phyloP scores from a whole-genome alignment of 2,797 vertebrate species.

The Synanceia verrucosa region DNA sequence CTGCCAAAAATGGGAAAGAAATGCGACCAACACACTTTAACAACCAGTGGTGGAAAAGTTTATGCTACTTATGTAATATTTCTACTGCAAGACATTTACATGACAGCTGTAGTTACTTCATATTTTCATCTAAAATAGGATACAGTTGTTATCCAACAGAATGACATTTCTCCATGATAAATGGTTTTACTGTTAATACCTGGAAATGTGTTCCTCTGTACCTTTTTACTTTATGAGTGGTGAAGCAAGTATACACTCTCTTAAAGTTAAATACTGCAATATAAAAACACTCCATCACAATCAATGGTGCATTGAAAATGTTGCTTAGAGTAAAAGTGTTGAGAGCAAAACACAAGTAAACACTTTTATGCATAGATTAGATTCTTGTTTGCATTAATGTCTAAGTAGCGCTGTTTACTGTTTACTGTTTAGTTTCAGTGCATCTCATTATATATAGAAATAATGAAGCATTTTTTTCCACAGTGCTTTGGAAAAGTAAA shows the following conservation, averaged over 20 bases:
- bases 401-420: too few relatives aligned
- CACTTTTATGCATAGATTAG: too few relatives aligned
- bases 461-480: too few relatives aligned
- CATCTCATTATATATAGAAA: too few relatives aligned
- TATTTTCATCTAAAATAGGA: background rate
- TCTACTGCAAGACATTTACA: background rate
- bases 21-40: background rate
- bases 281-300: background rate
- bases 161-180: background rate
- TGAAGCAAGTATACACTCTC: background rate
- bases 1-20: background rate
- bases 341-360: background rate
- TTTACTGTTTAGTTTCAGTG: too few relatives aligned
- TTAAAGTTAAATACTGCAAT: background rate
- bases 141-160: background rate
- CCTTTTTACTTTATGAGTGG: background rate
- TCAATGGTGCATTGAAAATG: background rate
- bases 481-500: too few relatives aligned
- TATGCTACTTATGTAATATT: background rate
- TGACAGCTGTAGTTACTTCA: background rate
- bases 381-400: too few relatives aligned
- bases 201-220: background rate
- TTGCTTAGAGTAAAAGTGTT: background rate
- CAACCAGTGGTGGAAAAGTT: background rate
- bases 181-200: background rate